Percentiles rank a stretch among this genome's conserved stretches.
phyloP scores from a whole-genome alignment of 37 sponge, comb jelly and placozoan species.

The Oscarella lobularis region DNA sequence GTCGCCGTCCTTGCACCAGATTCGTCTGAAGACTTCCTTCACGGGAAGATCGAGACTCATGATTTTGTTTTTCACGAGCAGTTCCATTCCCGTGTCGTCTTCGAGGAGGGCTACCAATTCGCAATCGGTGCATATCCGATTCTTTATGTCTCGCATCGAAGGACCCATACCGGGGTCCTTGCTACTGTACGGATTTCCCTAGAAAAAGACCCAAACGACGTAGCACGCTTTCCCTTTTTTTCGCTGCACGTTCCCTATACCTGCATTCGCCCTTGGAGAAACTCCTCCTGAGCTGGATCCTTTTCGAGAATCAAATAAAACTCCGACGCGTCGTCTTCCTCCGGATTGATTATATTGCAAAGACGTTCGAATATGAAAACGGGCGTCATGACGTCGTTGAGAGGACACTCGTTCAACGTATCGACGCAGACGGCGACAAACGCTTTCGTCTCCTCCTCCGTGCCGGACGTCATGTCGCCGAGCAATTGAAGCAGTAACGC shows the following conservation, averaged over 20 bases:
- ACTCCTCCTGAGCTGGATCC: slow-evolving; percentile 93
- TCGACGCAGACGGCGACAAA: slow-evolving; percentile 82
- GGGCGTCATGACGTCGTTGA: slow-evolving; percentile 62
- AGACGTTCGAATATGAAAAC: slow-evolving; percentile 74
- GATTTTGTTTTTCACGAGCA: slow-evolving; percentile 85
- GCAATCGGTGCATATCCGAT: slow-evolving; percentile 89
- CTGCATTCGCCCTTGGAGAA: slow-evolving; percentile 93
- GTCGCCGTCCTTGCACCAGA: slow-evolving; percentile 59
- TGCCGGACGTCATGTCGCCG: slow-evolving; percentile 76
- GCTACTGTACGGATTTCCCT: slow-evolving; percentile 85
- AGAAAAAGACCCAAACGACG: no score
- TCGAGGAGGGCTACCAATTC: slow-evolving; percentile 90
- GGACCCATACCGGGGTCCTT: slow-evolving; percentile 67
- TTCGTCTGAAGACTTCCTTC: slow-evolving; percentile 88
- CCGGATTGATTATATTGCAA: slow-evolving; percentile 75
- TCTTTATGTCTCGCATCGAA: slow-evolving; percentile 92
- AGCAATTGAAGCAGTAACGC: slow-evolving; percentile 52
- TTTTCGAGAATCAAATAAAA: slow-evolving; percentile 79
- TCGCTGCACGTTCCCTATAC: no score
- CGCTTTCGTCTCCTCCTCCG: slow-evolving; percentile 55
- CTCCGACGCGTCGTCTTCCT: slow-evolving; percentile 54
- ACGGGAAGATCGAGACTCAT: slow-evolving; percentile 87
- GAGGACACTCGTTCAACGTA: slow-evolving; percentile 36
- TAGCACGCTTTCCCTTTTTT: no score
- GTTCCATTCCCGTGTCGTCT: slow-evolving; percentile 64